Conservation (phyloP, 2,888 invertebrate genomes). For the Hemithea aestivaria region DNA sequence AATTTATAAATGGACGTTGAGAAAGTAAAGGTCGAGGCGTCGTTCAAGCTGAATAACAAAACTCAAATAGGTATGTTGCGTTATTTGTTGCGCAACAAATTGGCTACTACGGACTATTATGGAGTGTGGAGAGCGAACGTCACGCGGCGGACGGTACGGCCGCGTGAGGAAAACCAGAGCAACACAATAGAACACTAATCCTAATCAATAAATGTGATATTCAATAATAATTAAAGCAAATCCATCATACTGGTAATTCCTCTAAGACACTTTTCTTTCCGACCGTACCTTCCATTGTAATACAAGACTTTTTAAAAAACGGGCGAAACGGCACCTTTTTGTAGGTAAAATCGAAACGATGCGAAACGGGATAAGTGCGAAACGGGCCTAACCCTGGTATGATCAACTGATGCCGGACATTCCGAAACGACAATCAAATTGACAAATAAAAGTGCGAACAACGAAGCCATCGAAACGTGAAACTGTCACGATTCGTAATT, state of each 20-base stretch:
- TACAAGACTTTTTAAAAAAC: too few species aligned
- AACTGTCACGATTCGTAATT: constrained; percentile 68
- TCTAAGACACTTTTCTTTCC: too few species aligned
- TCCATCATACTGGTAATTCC: constrained; percentile 44
- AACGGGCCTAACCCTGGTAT: too few species aligned
- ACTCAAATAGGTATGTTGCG: constrained; percentile 45
- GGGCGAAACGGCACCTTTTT: too few species aligned
- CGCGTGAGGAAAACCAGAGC: constrained; percentile 45
- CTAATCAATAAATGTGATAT: constrained; percentile 26
- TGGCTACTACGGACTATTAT: constrained; percentile 52
- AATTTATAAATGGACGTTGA: constrained; percentile 51
- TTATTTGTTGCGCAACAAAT: constrained; percentile 60
- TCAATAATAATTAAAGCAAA: too few species aligned
- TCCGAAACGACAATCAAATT: constrained; percentile 46
- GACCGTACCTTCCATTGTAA: too few species aligned
- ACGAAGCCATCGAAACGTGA: constrained; percentile 63
- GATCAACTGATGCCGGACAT: constrained; percentile 49
- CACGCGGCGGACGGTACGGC: constrained; percentile 53
- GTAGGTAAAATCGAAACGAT: too few species aligned
- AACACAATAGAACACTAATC: constrained; percentile 36
- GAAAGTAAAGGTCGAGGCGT: constrained; percentile 62
- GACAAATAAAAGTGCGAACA: constrained; percentile 56
- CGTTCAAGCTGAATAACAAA: constrained; percentile 63
- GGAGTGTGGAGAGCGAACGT: constrained; percentile 43
- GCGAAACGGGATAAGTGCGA: too few species aligned